Percentiles rank a stretch among this genome's conserved stretches.
Conservation (phyloP, 2,113 vertebrate genomes). For the Myotis yumanensis region DNA sequence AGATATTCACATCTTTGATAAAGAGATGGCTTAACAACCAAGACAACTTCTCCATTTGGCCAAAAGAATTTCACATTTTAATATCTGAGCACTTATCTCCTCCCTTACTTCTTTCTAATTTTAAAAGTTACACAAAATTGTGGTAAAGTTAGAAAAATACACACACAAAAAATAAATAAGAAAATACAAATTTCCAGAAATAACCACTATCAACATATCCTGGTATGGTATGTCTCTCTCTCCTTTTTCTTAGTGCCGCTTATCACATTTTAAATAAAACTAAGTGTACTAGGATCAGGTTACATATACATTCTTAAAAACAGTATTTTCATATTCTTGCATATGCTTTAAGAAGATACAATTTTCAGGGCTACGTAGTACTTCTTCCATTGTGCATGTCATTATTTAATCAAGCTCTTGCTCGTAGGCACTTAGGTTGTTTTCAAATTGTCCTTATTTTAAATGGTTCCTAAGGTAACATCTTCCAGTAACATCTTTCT, state of each 20-base stretch:
- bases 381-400: neutral
- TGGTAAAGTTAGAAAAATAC: neutral
- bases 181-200: constrained; percentile 17
- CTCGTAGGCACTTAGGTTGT: neutral
- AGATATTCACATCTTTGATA: neutral
- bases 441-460: neutral
- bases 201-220: neutral
- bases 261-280: neutral
- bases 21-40: neutral
- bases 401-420: neutral
- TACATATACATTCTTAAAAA: neutral
- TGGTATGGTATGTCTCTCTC: neutral
- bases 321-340: neutral
- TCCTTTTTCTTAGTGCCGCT: neutral
- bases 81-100: neutral
- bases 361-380: neutral
- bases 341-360: neutral
- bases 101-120: neutral
- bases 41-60: neutral
- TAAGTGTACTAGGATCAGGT: neutral
- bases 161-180: neutral
- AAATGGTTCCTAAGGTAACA: neutral
- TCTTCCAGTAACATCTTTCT: neutral
- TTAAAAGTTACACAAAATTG: neutral
- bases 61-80: neutral